A percentile compares a stretch with the other conserved stretches of the same genome.
Evolutionary conservation across 1,140 invertebrate species (phyloP).

Genomic region (Platorchestia sp.): DNA sequence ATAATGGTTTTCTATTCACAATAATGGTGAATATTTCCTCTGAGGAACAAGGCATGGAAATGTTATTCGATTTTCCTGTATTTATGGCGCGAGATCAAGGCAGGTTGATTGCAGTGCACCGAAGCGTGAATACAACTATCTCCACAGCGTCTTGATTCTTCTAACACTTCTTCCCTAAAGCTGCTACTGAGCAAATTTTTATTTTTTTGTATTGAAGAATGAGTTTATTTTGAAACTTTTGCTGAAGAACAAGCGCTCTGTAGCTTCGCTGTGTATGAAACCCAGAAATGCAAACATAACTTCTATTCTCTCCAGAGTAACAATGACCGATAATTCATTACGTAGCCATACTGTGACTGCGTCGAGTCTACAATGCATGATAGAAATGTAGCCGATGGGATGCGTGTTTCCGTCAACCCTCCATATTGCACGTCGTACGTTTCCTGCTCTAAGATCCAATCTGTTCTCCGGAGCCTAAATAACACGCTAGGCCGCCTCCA

Average conservation of each 20-base stretch:
- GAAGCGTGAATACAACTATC: neutral
- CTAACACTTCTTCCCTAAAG: neutral
- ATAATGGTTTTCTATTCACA: conserved; percentile 52
- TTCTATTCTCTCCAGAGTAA: no score
- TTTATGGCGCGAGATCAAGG: neutral
- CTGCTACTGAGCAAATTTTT: neutral
- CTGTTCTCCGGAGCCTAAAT: neutral
- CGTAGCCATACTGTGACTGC: neutral
- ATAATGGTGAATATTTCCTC: conserved; percentile 27
- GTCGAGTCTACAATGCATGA: neutral
- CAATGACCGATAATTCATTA: no score
- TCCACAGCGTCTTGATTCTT: neutral
- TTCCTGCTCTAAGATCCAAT: neutral
- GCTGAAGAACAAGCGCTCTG: neutral
- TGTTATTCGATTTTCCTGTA: conserved; percentile 4
- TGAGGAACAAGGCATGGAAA: neutral
- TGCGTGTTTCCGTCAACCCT: neutral
- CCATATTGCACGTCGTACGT: neutral
- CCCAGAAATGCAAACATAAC: no score
- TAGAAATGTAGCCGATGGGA: neutral
- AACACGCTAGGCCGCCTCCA: neutral
- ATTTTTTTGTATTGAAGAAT: no score
- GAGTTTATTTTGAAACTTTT: neutral
- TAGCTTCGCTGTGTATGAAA: no score
- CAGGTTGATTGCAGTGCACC: neutral